These are phyloP conservation scores for Lepidochitona cinerea DNA, from an alignment of 2,888 invertebrate genomes.

Conservation along the genomic window DNA sequence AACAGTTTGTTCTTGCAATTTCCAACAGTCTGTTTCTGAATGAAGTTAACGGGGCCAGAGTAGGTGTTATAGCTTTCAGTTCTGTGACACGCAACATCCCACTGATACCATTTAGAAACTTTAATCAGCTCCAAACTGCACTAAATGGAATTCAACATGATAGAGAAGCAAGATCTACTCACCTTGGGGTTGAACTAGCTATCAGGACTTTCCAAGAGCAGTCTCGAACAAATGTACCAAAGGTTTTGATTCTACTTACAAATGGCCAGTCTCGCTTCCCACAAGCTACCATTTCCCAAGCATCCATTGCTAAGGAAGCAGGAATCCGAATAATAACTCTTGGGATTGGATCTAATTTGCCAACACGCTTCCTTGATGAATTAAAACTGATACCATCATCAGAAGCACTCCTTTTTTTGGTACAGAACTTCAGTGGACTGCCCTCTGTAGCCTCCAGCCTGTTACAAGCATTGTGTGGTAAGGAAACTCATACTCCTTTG, in stretches of 20 bases:
- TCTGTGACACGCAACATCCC: not conserved
- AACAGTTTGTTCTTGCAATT: not conserved
- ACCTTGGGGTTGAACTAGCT: not conserved
- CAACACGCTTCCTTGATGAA: not conserved
- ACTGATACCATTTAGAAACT: not conserved
- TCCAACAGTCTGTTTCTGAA: not conserved
- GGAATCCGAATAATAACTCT: not conserved
- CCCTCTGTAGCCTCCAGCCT: not conserved
- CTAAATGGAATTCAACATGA: not conserved
- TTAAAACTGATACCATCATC: not conserved
- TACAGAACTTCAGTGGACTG: not conserved
- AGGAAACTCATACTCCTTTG: not conserved
- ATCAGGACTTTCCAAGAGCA: not conserved
- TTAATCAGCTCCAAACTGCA: not conserved
- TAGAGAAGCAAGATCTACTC: not conserved
- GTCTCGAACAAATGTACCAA: not conserved
- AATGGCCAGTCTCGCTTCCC: not conserved
- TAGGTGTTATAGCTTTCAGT: not conserved
- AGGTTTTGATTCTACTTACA: not conserved
- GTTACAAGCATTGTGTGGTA: not conserved
- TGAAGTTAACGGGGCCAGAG: not conserved
- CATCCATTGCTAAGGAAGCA: not conserved
- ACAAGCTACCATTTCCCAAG: not conserved
- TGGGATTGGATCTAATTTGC: not conserved
- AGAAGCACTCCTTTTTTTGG: not conserved